A percentile compares a stretch with the other conserved stretches of the same genome.
phyloP scores from a whole-genome alignment of 2,797 vertebrate species.

The Hapalemur alaotrensis region DNA sequence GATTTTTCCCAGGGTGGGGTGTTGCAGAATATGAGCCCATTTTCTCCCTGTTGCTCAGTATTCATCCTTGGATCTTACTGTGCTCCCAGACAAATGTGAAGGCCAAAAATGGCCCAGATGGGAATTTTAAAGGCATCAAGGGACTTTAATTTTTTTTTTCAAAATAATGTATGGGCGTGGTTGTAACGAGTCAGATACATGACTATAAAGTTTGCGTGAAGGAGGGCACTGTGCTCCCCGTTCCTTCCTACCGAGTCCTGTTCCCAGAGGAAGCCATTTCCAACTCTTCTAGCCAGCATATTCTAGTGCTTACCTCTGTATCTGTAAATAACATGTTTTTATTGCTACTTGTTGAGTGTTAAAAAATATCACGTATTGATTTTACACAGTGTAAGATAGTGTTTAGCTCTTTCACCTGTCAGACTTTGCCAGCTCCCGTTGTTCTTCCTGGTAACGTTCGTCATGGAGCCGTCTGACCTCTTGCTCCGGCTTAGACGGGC shows the following conservation, averaged over 20 bases:
- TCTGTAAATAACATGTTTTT: neutral
- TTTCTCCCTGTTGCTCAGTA: neutral
- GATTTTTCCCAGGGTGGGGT: neutral
- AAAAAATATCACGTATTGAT: neutral
- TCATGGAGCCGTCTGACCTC: neutral
- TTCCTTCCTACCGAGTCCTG: neutral
- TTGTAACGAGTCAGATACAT: neutral
- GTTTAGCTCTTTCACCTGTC: neutral
- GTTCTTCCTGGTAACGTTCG: neutral
- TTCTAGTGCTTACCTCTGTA: neutral
- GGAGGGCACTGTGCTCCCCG: neutral
- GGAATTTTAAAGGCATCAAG: conserved; percentile 7
- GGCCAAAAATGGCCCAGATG: neutral
- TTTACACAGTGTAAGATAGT: neutral
- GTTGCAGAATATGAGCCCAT: neutral
- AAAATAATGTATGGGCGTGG: neutral
- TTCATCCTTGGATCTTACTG: neutral
- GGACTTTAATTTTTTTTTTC: neutral
- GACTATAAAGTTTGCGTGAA: neutral
- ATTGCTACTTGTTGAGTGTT: neutral
- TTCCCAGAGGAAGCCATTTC: neutral
- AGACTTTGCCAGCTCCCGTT: neutral
- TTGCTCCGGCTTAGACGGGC: neutral
- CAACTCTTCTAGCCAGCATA: neutral
- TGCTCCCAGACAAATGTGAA: neutral